phyloP scores from a whole-genome alignment of 2,888 invertebrate species.

The Rhaphigaster nebulosa region DNA sequence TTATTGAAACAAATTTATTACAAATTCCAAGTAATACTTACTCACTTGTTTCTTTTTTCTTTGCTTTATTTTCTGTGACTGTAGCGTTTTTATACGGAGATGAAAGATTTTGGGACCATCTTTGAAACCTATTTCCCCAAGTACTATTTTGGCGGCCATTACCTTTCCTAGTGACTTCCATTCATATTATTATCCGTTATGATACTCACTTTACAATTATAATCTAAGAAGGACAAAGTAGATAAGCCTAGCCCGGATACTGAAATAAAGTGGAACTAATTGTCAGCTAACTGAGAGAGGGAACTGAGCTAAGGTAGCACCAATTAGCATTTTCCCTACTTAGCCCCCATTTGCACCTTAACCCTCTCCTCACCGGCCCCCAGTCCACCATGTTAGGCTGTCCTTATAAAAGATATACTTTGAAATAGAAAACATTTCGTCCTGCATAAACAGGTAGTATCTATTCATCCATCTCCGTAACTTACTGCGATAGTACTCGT shows the following conservation, averaged over 20 bases:
- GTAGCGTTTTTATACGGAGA: too few species aligned
- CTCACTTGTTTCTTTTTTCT: too few species aligned
- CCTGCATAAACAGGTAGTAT: not conserved
- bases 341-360: slow-evolving; percentile 5
- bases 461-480: not conserved
- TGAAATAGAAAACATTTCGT: not conserved
- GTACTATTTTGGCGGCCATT: too few species aligned
- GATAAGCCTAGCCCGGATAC: not conserved
- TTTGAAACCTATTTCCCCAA: too few species aligned
- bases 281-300: not conserved
- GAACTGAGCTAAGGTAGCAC: not conserved
- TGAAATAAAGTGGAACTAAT: not conserved
- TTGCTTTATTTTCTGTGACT: too few species aligned
- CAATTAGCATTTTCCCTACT: not conserved
- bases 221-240: not conserved
- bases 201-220: not conserved
- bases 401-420: not conserved
- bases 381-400: not conserved
- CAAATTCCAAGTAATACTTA: too few species aligned
- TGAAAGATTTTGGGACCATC: too few species aligned
- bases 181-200: not conserved
- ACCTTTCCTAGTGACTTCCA: too few species aligned
- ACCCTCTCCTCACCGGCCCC: not conserved
- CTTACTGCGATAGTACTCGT: not conserved
- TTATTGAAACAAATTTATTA: too few species aligned